phyloP scores from a whole-genome alignment of 2,797 vertebrate species.

The Danio aesculapii region DNA sequence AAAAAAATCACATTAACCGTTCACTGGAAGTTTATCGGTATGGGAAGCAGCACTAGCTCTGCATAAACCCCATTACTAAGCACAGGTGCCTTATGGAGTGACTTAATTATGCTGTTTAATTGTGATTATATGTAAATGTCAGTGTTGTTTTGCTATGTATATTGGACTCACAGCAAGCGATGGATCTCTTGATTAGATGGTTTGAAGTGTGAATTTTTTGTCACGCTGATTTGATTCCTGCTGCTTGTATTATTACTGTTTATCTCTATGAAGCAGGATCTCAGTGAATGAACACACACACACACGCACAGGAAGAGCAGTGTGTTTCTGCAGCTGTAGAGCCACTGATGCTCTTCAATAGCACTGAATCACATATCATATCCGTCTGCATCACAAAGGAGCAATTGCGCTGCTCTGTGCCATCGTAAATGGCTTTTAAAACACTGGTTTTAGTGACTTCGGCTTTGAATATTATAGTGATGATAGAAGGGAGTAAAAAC shows the following conservation, averaged over 20 bases:
- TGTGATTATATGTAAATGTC: neutral
- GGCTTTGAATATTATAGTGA: neutral
- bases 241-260: slow-evolving; percentile 48
- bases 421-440: slow-evolving; percentile 48
- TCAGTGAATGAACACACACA: slow-evolving; percentile 26
- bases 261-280: slow-evolving; percentile 25
- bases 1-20: no score
- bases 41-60: no score
- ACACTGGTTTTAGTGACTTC: slow-evolving; percentile 22
- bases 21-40: no score
- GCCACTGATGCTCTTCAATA: slow-evolving; percentile 60
- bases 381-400: slow-evolving; percentile 63
- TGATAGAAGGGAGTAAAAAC: neutral
- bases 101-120: neutral
- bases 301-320: neutral
- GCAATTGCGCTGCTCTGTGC: slow-evolving; percentile 65
- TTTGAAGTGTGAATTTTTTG: no score
- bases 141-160: slow-evolving; percentile 10
- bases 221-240: slow-evolving; percentile 33
- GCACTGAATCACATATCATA: slow-evolving; percentile 63
- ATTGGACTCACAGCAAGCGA: slow-evolving; percentile 21
- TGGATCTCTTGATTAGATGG: slow-evolving; percentile 29
- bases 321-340: slow-evolving; percentile 56
- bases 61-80: no score
- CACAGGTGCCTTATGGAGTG: neutral